Evolutionary conservation across 2,113 vertebrate species (phyloP).

Genomic region (Meles meles): DNA sequence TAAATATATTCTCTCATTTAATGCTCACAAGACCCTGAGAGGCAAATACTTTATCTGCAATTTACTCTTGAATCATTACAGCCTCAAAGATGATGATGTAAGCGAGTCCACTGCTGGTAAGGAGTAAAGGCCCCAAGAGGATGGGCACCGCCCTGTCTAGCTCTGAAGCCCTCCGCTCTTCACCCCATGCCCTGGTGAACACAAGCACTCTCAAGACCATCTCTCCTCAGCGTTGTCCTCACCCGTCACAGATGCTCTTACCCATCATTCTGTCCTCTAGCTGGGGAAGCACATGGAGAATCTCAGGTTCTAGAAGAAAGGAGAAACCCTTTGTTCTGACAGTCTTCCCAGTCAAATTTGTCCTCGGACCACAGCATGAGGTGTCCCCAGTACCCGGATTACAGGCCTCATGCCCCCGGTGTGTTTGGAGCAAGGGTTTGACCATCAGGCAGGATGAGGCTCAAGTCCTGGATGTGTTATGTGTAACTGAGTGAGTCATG

Average conservation of each 20-base stretch:
- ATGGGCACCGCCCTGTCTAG: rapidly evolving
- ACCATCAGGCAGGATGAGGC: rapidly evolving
- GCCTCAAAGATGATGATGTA: neutral
- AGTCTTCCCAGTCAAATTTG: neutral
- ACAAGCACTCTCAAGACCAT: rapidly evolving
- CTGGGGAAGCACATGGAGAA: neutral
- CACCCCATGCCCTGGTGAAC: rapidly evolving
- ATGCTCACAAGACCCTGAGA: neutral
- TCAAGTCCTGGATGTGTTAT: neutral
- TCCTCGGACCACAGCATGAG: too few relatives aligned
- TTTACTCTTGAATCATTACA: neutral
- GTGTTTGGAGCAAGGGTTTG: too few relatives aligned
- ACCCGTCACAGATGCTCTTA: neutral
- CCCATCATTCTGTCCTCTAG: too few relatives aligned
- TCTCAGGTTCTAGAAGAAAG: neutral
- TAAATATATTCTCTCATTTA: conserved; percentile 36
- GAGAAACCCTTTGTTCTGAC: neutral
- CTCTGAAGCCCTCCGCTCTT: neutral
- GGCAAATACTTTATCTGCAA: neutral
- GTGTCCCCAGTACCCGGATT: rapidly evolving
- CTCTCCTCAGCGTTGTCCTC: neutral
- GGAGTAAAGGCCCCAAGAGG: too few relatives aligned
- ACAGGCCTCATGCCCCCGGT: rapidly evolving
- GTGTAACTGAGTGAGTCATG: neutral
- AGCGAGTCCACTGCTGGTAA: neutral